phyloP scores from a whole-genome alignment of 1,140 invertebrate genomes.

The Hyposmocoma kahamanoa region DNA sequence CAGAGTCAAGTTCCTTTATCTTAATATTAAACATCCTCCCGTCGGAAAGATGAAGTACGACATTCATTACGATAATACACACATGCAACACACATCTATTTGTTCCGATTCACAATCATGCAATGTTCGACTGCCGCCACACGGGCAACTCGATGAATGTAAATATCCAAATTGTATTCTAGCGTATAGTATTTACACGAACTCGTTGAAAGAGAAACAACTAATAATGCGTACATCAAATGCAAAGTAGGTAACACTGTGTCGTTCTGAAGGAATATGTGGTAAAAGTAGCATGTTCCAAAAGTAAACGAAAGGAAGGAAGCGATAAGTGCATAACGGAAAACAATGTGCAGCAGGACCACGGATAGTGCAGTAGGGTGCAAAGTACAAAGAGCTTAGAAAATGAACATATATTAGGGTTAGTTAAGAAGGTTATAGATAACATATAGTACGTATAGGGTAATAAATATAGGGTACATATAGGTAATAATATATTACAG shows the following conservation, averaged over 20 bases:
- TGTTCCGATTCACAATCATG: slow-evolving; percentile 62
- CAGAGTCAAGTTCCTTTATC: slow-evolving; percentile 67
- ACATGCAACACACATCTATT: slow-evolving; percentile 72
- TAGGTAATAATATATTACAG: slow-evolving; percentile 25
- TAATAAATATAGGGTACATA: slow-evolving; percentile 10
- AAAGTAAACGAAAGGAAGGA: slow-evolving; percentile 30
- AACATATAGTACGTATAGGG: not conserved
- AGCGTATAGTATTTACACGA: slow-evolving; percentile 45
- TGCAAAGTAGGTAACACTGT: slow-evolving; percentile 46
- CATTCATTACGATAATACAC: slow-evolving; percentile 61
- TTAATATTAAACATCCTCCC: slow-evolving; percentile 63
- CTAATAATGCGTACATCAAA: slow-evolving; percentile 49
- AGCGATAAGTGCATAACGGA: slow-evolving; percentile 51
- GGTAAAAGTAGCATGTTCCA: slow-evolving; percentile 36
- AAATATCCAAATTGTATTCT: slow-evolving; percentile 22
- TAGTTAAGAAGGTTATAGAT: not conserved
- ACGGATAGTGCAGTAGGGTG: slow-evolving; percentile 47
- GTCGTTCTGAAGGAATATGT: slow-evolving; percentile 52
- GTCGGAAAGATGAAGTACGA: slow-evolving; percentile 67
- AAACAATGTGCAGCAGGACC: slow-evolving; percentile 53
- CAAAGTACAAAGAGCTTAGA: slow-evolving; percentile 13
- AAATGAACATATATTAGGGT: slow-evolving; percentile 5
- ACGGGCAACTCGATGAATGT: slow-evolving; percentile 18
- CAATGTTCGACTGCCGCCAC: slow-evolving; percentile 37
- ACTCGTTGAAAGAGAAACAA: slow-evolving; percentile 34